A percentile compares a stretch with the other conserved stretches of the same genome.
Evolutionary conservation across 2,888 invertebrate genomes (phyloP).

Genomic region (Sminthurides aquaticus): DNA sequence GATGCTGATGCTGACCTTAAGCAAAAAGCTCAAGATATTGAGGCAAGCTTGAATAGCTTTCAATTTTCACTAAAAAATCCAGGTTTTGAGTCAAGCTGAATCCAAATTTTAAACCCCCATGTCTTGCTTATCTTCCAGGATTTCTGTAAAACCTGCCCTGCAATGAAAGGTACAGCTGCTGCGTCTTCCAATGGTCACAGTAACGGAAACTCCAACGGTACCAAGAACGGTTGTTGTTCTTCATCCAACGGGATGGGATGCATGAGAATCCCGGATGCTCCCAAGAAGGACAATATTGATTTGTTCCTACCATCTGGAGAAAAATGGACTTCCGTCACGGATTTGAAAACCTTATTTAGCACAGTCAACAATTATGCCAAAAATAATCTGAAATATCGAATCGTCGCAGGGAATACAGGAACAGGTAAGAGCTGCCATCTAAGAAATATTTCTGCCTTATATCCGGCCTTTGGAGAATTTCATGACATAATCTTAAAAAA

Average conservation of each 20-base stretch:
- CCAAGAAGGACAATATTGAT: conserved; percentile 3
- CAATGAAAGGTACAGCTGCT: neutral
- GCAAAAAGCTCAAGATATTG: conserved; percentile 49
- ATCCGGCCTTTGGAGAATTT: no score
- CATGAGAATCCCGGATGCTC: neutral
- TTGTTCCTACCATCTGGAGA: conserved; percentile 24
- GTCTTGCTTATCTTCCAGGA: conserved; percentile 12
- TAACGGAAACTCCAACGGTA: neutral
- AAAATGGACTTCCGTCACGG: conserved; percentile 32
- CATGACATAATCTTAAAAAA: no score
- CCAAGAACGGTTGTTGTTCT: no score
- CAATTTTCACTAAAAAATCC: neutral
- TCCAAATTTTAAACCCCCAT: neutral
- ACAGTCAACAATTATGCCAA: conserved; percentile 12
- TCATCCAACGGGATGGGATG: conserved; percentile 3
- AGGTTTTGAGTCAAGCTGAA: no score
- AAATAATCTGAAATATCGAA: conserved; percentile 48
- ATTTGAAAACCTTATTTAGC: conserved; percentile 25
- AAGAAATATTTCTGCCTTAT: neutral
- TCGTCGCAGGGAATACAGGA: conserved; percentile 69
- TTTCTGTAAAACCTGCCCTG: conserved; percentile 5
- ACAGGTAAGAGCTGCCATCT: conserved; percentile 53
- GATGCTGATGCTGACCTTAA: conserved; percentile 54
- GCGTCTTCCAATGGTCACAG: neutral
- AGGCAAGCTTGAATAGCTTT: conserved; percentile 43